These are phyloP conservation scores for Actinostola sp. DNA, from an alignment of 92 coral and sea anemone genomes.

Conservation along the genomic window DNA sequence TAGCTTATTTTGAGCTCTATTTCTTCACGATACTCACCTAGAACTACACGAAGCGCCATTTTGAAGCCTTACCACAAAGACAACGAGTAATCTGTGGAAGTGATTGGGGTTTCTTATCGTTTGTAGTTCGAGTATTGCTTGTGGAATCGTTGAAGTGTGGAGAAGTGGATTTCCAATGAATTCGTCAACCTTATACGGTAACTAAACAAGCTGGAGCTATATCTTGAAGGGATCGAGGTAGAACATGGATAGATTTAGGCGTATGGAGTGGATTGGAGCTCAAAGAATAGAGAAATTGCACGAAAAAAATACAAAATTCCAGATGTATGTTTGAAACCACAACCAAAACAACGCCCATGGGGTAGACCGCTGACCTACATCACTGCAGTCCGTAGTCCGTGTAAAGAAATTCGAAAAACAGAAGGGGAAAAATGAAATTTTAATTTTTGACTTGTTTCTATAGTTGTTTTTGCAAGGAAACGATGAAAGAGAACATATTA, in stretches of 20 bases:
- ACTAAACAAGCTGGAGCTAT: neutral
- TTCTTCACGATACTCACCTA: conserved; percentile 14
- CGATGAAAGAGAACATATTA: too few relatives aligned
- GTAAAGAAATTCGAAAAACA: too few relatives aligned
- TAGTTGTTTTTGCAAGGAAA: too few relatives aligned
- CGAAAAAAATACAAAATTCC: neutral
- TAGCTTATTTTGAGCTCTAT: neutral
- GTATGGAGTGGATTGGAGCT: neutral
- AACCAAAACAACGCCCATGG: conserved; percentile 42
- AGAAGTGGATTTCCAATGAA: neutral
- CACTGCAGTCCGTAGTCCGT: too few relatives aligned
- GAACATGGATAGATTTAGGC: neutral
- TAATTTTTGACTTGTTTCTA: too few relatives aligned
- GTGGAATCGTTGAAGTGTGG: conserved; percentile 12
- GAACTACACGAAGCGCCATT: conserved; percentile 2
- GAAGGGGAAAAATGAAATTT: too few relatives aligned
- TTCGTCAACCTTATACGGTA: conserved; percentile 31
- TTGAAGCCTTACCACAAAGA: neutral
- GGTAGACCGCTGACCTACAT: conserved; percentile 22
- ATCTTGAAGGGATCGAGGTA: neutral
- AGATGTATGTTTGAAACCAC: conserved; percentile 18
- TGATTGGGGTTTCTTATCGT: neutral
- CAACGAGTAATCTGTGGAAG: neutral
- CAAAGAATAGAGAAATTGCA: neutral
- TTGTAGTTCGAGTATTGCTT: conserved; percentile 14